phyloP scores from a whole-genome alignment of 2,888 invertebrate genomes.

The Apocheima hispidaria region DNA sequence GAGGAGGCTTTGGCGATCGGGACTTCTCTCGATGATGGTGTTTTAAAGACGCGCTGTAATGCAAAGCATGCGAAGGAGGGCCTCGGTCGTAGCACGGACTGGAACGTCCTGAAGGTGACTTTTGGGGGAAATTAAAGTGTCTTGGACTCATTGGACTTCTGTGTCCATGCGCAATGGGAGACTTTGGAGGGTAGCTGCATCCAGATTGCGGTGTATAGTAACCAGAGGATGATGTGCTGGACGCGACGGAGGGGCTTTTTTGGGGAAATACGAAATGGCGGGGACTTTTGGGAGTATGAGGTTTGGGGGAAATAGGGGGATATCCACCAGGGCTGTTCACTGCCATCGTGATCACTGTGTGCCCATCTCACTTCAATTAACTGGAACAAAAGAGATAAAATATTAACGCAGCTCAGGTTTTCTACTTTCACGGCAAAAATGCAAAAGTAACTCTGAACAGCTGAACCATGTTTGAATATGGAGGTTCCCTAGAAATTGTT shows the following conservation, averaged over 20 bases:
- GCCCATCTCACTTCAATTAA: slow-evolving; percentile 63
- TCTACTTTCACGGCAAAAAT: too few relatives aligned
- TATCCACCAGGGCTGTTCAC: slow-evolving; percentile 87
- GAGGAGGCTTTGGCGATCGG: slow-evolving; percentile 80
- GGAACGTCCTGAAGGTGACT: slow-evolving; percentile 76
- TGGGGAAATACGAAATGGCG: slow-evolving; percentile 85
- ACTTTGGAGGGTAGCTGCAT: slow-evolving; percentile 81
- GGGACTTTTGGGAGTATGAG: slow-evolving; percentile 84
- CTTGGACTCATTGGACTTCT: slow-evolving; percentile 87
- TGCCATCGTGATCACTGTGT: slow-evolving; percentile 75
- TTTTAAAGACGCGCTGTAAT: slow-evolving; percentile 77
- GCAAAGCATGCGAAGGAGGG: slow-evolving; percentile 59
- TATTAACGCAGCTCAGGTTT: too few relatives aligned
- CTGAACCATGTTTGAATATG: too few relatives aligned
- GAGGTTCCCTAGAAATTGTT: too few relatives aligned
- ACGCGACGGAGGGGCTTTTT: slow-evolving; percentile 82
- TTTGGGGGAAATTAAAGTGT: slow-evolving; percentile 86
- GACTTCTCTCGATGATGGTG: slow-evolving; percentile 77
- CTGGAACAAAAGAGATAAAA: slow-evolving; percentile 62
- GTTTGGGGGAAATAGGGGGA: slow-evolving; percentile 85
- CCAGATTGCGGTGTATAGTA: slow-evolving; percentile 86
- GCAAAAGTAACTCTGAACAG: too few relatives aligned
- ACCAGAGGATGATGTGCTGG: slow-evolving; percentile 84
- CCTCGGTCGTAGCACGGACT: slow-evolving; percentile 75
- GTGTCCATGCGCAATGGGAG: slow-evolving; percentile 84